Evolutionary conservation across 2,113 vertebrate genomes (phyloP).

Genomic region (Tretioscincus oriximinensis): DNA sequence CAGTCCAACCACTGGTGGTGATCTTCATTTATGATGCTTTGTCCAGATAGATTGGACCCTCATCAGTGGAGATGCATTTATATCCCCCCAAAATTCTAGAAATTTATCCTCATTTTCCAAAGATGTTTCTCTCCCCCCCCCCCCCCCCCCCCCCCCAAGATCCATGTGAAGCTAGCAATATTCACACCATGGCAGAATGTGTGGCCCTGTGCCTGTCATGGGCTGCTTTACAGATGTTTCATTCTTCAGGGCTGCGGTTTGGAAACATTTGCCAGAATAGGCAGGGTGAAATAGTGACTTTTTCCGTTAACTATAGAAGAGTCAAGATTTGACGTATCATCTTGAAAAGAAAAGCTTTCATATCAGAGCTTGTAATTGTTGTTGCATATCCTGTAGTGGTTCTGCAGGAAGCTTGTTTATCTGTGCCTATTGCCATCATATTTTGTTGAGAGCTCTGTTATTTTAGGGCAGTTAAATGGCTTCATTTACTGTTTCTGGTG

Average conservation of each 20-base stretch:
- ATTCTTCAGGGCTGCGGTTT: neutral
- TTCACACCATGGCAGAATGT: neutral
- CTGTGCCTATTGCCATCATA: neutral
- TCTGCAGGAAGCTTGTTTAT: constrained; percentile 8
- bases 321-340: fast-evolving
- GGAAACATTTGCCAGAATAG: neutral
- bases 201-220: too few species aligned
- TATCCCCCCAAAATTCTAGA: too few species aligned
- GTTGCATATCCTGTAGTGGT: neutral
- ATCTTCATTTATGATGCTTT: neutral
- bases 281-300: neutral
- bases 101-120: too few species aligned
- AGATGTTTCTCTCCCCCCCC: too few species aligned
- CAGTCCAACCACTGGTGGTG: neutral
- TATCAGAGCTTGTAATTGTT: neutral
- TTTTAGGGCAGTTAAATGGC: neutral
- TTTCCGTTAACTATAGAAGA: neutral
- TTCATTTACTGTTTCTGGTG: neutral
- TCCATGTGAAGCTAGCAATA: too few species aligned
- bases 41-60: neutral
- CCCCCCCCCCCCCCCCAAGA: too few species aligned
- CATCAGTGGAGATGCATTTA: too few species aligned
- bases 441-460: neutral
- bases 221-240: neutral
- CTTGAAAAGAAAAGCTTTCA: neutral